Evolutionary conservation across 2,888 invertebrate species (phyloP).

Genomic region (Philonicus albiceps): DNA sequence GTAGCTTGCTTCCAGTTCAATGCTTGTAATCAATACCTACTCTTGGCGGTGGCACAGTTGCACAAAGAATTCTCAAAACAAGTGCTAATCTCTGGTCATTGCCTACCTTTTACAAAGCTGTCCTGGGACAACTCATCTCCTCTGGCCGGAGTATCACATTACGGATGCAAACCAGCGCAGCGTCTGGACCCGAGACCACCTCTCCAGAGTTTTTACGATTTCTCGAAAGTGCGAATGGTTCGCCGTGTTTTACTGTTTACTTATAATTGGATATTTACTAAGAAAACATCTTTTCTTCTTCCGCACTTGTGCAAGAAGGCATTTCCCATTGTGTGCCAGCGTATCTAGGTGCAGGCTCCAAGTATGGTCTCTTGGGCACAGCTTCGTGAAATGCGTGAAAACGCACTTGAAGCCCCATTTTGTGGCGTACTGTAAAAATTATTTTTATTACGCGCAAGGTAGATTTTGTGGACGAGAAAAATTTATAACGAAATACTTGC

Average conservation of each 20-base stretch:
- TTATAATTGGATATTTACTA: conserved; percentile 41
- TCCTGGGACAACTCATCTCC: conserved; percentile 14
- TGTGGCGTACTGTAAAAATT: conserved; percentile 19
- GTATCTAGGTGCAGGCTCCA: not conserved
- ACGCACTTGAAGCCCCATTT: not conserved
- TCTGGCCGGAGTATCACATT: not conserved
- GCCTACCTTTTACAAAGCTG: not conserved
- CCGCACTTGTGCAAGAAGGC: not conserved
- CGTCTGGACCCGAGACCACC: not conserved
- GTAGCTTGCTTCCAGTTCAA: not conserved
- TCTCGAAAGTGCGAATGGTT: conserved; percentile 38
- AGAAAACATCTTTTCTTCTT: conserved; percentile 31
- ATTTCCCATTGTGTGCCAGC: conserved; percentile 6
- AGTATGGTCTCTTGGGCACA: not conserved
- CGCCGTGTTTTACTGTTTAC: conserved; percentile 40
- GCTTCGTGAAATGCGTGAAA: not conserved
- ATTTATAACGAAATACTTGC: conserved; percentile 17
- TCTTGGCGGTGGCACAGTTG: not conserved
- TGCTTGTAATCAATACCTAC: not conserved
- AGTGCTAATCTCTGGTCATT: conserved; percentile 26
- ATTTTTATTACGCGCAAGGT: conserved; percentile 15
- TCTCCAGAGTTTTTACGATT: conserved; percentile 28
- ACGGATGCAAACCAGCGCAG: conserved; percentile 26
- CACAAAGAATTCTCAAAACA: not conserved
- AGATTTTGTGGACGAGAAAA: not conserved